Percentiles rank a stretch among this genome's conserved stretches.
Evolutionary conservation across 2,888 invertebrate species (phyloP).

Genomic region (Trimorus sp.): DNA sequence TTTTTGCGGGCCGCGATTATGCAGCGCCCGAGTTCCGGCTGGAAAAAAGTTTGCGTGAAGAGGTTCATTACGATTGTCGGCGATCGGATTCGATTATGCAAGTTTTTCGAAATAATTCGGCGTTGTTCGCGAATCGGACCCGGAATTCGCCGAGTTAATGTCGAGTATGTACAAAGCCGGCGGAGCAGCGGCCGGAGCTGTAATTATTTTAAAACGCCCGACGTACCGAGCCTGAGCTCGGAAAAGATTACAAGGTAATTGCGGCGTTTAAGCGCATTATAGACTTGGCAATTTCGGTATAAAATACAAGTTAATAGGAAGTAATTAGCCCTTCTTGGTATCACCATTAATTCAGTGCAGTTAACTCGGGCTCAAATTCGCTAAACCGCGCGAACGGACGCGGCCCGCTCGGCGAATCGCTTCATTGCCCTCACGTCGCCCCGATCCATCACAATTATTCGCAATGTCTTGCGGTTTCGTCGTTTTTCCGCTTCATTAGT

Average conservation of each 20-base stretch:
- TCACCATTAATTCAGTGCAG: conserved; percentile 22
- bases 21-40: neutral
- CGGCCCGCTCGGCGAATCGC: too few relatives aligned
- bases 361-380: conserved; percentile 28
- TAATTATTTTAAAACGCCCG: conserved; percentile 53
- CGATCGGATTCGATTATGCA: conserved; percentile 8
- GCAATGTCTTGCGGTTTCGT: neutral
- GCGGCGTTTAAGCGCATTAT: conserved; percentile 50
- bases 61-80: conserved; percentile 12
- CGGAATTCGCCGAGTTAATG: conserved; percentile 46
- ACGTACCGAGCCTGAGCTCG: conserved; percentile 35
- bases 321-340: conserved; percentile 35
- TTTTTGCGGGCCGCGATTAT: conserved; percentile 10
- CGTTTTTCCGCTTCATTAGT: conserved; percentile 1
- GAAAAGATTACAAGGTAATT: conserved; percentile 57
- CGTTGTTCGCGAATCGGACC: conserved; percentile 26
- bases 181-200: conserved; percentile 28
- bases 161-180: conserved; percentile 30
- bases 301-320: conserved; percentile 43
- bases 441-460: neutral
- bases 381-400: conserved; percentile 1
- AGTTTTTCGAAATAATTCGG: conserved; percentile 45
- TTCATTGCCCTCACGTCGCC: too few relatives aligned
- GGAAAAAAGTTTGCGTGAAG: neutral
- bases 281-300: conserved; percentile 48